Base-by-base conservation (phyloP, 2,888 invertebrate genomes). In the Poecilus cupreus region DNA sequence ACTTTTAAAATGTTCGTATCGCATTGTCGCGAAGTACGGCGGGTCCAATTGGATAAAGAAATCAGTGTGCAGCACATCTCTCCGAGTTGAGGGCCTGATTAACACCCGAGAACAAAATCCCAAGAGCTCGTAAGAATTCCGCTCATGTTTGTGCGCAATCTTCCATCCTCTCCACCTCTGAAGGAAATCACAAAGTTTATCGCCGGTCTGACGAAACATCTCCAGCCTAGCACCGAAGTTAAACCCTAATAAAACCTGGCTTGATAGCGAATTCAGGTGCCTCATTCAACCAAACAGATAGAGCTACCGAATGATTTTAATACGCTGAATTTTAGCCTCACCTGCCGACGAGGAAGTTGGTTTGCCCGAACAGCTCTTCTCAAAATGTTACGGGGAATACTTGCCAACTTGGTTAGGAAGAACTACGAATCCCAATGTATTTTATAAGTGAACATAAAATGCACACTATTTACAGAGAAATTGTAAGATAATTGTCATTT, bases 141-240 rank as follows among this genome's bases (percentile, higher is more conserved):
- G 6, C 75, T 51, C 75, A 75, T 75, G 75, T 54, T 49, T 75
- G 51, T 75, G 49, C 54, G 75, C 75, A 75, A 75, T 75, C 75
- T 51, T 51, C 51, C 10, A 6, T 32, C 54, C 26, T 43, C 72
- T 70, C n/a, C 70, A 20, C 70, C 13, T 3, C 11, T 8, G 24
- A 51, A 75, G 32, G 54, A 75, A 75, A 75, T 75, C 75, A 75
- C 54, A 75, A 75, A 75, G 54, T 75, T 75, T 75, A 75, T 75
- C 54, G 75, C 54, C 37, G 2, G 20, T 16, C 54, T 37, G 75
- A 75, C 75, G 32, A 51, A 75, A 75, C 75, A 75, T 51, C 51
- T 32, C 75, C 24, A 46, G 49, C 22, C 13, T 22, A 64, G 16
- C 22, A 22, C 16, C 26, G 46, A 46, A 11, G 26, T 49, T 74